Base-by-base conservation (phyloP, 2,113 vertebrate genomes). In the Mormyrus iriodes region DNA sequence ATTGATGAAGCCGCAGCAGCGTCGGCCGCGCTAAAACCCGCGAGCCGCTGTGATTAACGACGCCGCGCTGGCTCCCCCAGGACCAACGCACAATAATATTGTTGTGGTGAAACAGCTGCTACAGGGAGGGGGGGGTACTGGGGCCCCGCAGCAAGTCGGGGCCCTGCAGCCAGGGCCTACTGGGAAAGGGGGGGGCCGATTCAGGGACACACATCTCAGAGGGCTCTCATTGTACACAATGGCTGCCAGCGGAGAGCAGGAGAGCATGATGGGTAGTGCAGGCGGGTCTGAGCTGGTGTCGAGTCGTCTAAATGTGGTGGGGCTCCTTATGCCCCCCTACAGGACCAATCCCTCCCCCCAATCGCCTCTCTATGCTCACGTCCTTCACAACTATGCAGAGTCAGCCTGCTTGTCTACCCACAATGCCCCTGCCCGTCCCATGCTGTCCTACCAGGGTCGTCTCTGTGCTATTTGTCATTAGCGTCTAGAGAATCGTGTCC, bases 31-130 rank as follows among this genome's bases (percentile, higher is more conserved):
- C 94, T 93, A 94, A 95, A 69, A 13, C 94, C 93, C 94, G 93
- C 0, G 94, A 0, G 90, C 90, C 92, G 90, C 93, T 96, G 96
- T 96, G 95, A 97, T 96, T 96, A 96, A 97, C 95, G 95, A 95
- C 93, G 92, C 92, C 85, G 48, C 92, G 92, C 93, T 91, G 89
- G 88, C 92, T 97, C 96, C 94, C 95, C 92, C 91, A 96, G 96
- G 95, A 95, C 13, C 93, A 92, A 89, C 85, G 93, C 93, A 94
- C 95, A 96, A 94, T 94, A 95, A 95, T 93, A 94, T 89, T 93
- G 91, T 95, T 95, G 95, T 93, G 94, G 91, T 91, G 92, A 94
- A 93, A 88, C 93, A 93, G 90, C 94, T 90, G 94, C 88, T 85
- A 90, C 88, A 24, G 89, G 90, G 93, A 92, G 27, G 61, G 61